Evolutionary conservation across 1,140 invertebrate genomes (phyloP).

Genomic region (Diplogasteroides magnus): DNA sequence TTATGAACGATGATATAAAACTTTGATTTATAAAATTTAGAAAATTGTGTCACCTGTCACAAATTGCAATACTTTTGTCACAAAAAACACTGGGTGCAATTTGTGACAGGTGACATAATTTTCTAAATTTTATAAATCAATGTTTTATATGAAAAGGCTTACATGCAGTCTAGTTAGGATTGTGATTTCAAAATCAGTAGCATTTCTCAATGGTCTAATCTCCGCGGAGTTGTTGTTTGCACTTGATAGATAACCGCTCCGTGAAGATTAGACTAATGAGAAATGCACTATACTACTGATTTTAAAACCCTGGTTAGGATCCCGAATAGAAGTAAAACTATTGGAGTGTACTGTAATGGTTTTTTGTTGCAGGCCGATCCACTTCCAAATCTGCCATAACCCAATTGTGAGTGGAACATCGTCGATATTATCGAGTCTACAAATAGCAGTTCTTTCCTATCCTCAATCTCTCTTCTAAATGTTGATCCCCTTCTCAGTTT

Average conservation of each 20-base stretch:
- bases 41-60: neutral
- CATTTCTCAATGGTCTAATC: too few relatives aligned
- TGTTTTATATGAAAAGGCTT: neutral
- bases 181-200: slow-evolving; percentile 11
- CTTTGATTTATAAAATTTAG: neutral
- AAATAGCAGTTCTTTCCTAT: too few relatives aligned
- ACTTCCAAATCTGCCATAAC: neutral
- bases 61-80: too few relatives aligned
- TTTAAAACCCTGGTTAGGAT: slow-evolving; percentile 8
- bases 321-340: neutral
- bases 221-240: too few relatives aligned
- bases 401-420: neutral
- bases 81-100: neutral
- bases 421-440: too few relatives aligned
- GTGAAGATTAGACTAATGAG: too few relatives aligned
- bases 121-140: too few relatives aligned
- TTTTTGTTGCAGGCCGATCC: neutral
- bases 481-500: too few relatives aligned
- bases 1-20: neutral
- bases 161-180: neutral
- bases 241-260: too few relatives aligned
- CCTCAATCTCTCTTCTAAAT: too few relatives aligned
- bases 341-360: neutral
- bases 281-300: too few relatives aligned
- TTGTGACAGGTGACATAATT: too few relatives aligned